These are phyloP conservation scores for Sycophila texana DNA, from an alignment of 2,888 invertebrate genomes.

Conservation along the genomic window DNA sequence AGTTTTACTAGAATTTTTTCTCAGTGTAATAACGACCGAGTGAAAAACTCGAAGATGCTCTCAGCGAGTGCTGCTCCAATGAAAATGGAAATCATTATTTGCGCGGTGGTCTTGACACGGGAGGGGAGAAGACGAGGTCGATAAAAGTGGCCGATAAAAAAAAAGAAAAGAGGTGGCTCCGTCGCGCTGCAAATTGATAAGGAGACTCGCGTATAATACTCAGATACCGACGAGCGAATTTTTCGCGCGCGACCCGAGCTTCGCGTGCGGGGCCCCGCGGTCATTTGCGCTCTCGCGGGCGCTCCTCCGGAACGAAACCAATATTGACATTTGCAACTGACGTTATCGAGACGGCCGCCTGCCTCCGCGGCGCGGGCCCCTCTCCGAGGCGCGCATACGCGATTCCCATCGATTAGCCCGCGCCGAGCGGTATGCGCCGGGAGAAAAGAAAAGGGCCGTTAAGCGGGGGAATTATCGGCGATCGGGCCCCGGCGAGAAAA, in stretches of 20 bases:
- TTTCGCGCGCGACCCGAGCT: neutral
- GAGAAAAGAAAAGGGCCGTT: conserved; percentile 2
- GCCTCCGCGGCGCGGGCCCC: too few species aligned
- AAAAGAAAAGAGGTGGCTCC: neutral
- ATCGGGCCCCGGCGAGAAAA: conserved; percentile 6
- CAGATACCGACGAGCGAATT: neutral
- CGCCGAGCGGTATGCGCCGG: too few species aligned
- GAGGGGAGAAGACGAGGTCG: conserved; percentile 1
- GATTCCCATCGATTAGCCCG: too few species aligned
- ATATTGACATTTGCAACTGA: conserved; percentile 20
- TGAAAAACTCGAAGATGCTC: neutral
- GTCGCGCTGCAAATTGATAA: conserved; percentile 9
- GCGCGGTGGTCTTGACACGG: neutral
- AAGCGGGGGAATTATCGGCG: conserved; percentile 33
- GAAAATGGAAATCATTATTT: conserved; percentile 38
- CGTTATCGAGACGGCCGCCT: neutral
- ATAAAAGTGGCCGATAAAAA: conserved; percentile 12
- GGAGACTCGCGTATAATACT: neutral
- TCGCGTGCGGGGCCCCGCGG: too few species aligned
- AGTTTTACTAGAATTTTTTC: too few species aligned
- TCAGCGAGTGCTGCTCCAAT: conserved; percentile 8
- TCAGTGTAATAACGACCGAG: neutral
- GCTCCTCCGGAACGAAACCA: neutral
- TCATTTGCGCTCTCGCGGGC: neutral
- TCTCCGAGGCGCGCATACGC: too few species aligned